These are phyloP conservation scores for Mantis religiosa DNA, from an alignment of 2,888 invertebrate genomes.

Conservation along the genomic window DNA sequence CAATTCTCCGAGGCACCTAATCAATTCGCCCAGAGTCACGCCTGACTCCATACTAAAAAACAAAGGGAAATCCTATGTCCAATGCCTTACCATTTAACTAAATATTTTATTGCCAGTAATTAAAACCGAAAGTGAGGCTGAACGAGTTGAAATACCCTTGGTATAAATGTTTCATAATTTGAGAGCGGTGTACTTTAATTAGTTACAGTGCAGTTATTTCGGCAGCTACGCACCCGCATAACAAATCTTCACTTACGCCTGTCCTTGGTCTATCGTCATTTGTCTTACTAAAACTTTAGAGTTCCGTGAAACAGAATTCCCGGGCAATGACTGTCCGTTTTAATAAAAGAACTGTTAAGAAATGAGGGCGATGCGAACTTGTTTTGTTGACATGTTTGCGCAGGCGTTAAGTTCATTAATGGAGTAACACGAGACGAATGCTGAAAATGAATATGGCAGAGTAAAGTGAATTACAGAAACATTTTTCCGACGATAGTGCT, in stretches of 20 bases:
- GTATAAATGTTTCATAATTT: not conserved
- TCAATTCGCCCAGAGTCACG: too few relatives aligned
- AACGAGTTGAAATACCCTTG: not conserved
- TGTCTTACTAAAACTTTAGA: not conserved
- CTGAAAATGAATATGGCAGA: not conserved
- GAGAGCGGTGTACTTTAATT: not conserved
- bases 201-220: not conserved
- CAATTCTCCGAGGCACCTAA: too few relatives aligned
- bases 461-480: too few relatives aligned
- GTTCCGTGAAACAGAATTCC: not conserved
- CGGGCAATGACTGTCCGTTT: not conserved
- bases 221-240: too few relatives aligned
- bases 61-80: not conserved
- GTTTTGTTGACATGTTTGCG: not conserved
- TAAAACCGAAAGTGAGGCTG: not conserved
- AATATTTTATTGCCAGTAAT: not conserved
- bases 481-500: too few relatives aligned
- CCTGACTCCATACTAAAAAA: too few relatives aligned
- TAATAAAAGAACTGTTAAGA: not conserved
- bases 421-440: not conserved
- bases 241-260: not conserved
- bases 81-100: not conserved
- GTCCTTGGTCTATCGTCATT: not conserved
- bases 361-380: not conserved
- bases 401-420: not conserved